Evolutionary conservation across 2,888 invertebrate genomes (phyloP).

Genomic region (Embidobia sp.): DNA sequence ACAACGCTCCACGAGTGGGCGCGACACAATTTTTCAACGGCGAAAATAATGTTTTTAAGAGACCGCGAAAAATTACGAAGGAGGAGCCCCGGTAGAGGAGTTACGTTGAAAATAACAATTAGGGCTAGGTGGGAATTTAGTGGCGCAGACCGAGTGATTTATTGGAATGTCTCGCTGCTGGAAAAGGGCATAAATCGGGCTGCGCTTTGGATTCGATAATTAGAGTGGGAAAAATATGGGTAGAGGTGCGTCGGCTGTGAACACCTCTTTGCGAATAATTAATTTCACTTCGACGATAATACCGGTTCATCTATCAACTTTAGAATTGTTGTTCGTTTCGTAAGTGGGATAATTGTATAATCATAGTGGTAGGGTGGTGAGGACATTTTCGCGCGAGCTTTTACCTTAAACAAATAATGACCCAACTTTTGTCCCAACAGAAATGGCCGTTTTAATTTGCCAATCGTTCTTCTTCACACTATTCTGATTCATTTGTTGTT

Average conservation of each 20-base stretch:
- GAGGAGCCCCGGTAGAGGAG: constrained; percentile 9
- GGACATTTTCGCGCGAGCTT: constrained; percentile 7
- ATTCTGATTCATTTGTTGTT: background rate
- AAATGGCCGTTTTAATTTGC: too few relatives aligned
- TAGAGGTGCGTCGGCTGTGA: constrained; percentile 25
- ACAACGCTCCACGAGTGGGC: constrained; percentile 2
- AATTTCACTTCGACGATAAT: constrained; percentile 38
- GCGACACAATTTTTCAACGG: constrained; percentile 36
- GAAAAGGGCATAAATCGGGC: constrained; percentile 22
- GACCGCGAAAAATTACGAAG: constrained; percentile 14
- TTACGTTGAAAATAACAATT: constrained; percentile 45
- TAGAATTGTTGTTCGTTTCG: constrained; percentile 23
- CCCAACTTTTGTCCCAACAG: background rate
- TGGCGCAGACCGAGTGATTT: constrained; percentile 23
- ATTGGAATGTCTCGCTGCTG: constrained; percentile 1
- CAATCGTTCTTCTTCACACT: background rate
- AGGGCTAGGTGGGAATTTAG: constrained; percentile 17
- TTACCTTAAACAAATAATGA: background rate
- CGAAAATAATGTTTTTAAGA: constrained; percentile 22
- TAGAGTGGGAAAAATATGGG: constrained; percentile 26
- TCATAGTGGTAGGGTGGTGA: constrained; percentile 2
- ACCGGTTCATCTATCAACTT: constrained; percentile 39
- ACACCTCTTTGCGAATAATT: constrained; percentile 37
- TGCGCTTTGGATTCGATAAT: constrained; percentile 19
- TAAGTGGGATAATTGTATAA: constrained; percentile 29